phyloP scores from a whole-genome alignment of 1,140 invertebrate genomes.

The Lordiphosa mommai region DNA sequence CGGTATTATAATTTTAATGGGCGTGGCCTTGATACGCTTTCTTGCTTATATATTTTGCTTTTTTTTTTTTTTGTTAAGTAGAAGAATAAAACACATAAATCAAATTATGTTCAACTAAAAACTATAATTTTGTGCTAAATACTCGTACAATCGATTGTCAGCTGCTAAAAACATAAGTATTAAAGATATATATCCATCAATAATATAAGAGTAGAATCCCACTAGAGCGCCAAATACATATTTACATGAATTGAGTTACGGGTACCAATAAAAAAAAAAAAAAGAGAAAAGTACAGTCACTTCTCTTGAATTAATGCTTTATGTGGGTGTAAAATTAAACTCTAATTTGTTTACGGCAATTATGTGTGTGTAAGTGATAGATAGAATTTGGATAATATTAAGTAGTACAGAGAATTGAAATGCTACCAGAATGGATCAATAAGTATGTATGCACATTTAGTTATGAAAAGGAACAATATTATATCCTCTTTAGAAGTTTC shows the following conservation, averaged over 20 bases:
- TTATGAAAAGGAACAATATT: too few relatives aligned
- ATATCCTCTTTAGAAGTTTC: too few relatives aligned
- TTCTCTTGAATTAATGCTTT: too few relatives aligned
- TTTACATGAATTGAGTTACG: slow-evolving; percentile 5
- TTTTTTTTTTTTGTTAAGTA: slow-evolving; percentile 16
- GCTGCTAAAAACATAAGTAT: slow-evolving; percentile 16
- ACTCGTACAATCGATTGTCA: slow-evolving; percentile 12
- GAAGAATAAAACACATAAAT: slow-evolving; percentile 41
- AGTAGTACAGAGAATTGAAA: too few relatives aligned
- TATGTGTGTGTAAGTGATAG: too few relatives aligned
- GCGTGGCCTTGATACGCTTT: slow-evolving; percentile 31
- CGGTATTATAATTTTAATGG: not conserved
- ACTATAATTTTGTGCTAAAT: slow-evolving; percentile 48
- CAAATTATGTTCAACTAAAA: slow-evolving; percentile 49
- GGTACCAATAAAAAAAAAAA: slow-evolving; percentile 7
- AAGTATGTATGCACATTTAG: too few relatives aligned
- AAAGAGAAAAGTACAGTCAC: too few relatives aligned
- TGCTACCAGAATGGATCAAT: too few relatives aligned
- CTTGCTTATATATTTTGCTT: slow-evolving; percentile 18
- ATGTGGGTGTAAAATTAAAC: too few relatives aligned
- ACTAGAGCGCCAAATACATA: slow-evolving; percentile 20
- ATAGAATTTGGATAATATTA: too few relatives aligned
- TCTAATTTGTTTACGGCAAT: too few relatives aligned
- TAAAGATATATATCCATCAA: slow-evolving; percentile 12
- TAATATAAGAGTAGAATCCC: slow-evolving; percentile 24